Base-by-base conservation (phyloP, 2,113 vertebrate species). In the Oncorhynchus gorbuscha region DNA sequence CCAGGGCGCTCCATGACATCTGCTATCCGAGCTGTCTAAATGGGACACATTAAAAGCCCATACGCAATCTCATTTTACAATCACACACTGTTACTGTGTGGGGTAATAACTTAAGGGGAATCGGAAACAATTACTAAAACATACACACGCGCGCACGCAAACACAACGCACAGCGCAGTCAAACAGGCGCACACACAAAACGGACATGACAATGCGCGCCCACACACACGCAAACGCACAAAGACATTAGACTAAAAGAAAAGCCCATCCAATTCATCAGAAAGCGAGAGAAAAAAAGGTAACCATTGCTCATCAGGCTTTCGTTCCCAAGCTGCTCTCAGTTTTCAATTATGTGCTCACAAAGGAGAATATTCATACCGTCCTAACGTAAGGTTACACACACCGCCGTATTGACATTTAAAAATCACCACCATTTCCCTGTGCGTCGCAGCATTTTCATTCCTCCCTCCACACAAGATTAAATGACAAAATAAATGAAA, bases 401-500 rank as follows among this genome's bases (percentile, higher is more conserved):
- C 64, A 66, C 22, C 91, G 90, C 86, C 90, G 87, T 76, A 85
- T 69, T 95, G 94, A 96, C 94, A 93, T 95, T 95, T 95, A 96
- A 95, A 96, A 96, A 96, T 96, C 93, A 95, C 95, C 93, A 92
- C 83, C 87, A 90, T 91, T 79, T 90, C 85, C 89, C 83, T 88
- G 87, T 90, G 91, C 91, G 93, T 92, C 93, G 87, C 86, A 49
- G 89, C 91, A 92, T 94, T 95, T 93, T 94, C 83, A 85, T 89
- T 89, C 81, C 81, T 94, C 92, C 91, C 92, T 94, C 93, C 90
- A 85, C 94, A 73, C 74, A 93, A 93, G 95, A 96, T 95, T 95
- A 97, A 96, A 97, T 96, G 95, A 94, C 93, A 93, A 97, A 96
- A 96, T 96, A 95, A 96, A 96, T 96, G 93, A 96, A 96, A 96